Base-by-base conservation (phyloP, 1,140 invertebrate genomes). In the Archivesica marissinica region DNA sequence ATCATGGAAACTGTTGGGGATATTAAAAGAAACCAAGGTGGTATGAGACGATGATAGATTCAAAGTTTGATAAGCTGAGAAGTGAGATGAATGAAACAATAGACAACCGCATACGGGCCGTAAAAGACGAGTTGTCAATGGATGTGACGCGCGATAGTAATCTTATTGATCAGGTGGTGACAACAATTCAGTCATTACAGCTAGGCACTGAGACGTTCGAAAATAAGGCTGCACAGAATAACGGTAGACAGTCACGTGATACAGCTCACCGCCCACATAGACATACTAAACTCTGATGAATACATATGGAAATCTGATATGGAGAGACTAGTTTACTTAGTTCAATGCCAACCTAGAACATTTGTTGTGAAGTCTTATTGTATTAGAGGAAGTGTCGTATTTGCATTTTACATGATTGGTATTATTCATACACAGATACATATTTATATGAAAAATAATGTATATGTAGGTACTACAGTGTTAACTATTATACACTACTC, bases 161-260 rank as follows among this genome's bases (percentile, higher is more conserved):
- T 35, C 70, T 39, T 2, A 20, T 75, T 75, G 70, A 75, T 30
- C 17, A 75, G 33, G 7, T 84, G 15, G 15, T 84, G 70, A 84
- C n/a, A 38, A 84, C 72, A 38, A 47, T 84, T 76, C 70, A 75
- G 39, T 75, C 70, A 11, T 50, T 47, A 75, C 70, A 75, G 33
- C 2, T 44, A 33, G 20, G 47, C 2, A 75, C 50, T 20, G 47
- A 75, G 28, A 75, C 39, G 13, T 30, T 75, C n/a, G 70, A 75
- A 52, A n/a, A 47, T 20, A 50, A 39, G n/a, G 25, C 38, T 2
- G 70, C 33, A 20, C 64, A 68, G 39, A 28, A 35, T 41, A 74
- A 83, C 72, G 33, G 15, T 38, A 78, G 25, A 78, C 50, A 33
- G 59, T 72, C 61, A 81, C 33, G 23, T 44, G 41, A 38, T 41